Base-by-base conservation (phyloP, 2,888 invertebrate genomes). In the Cerastoderma edule region DNA sequence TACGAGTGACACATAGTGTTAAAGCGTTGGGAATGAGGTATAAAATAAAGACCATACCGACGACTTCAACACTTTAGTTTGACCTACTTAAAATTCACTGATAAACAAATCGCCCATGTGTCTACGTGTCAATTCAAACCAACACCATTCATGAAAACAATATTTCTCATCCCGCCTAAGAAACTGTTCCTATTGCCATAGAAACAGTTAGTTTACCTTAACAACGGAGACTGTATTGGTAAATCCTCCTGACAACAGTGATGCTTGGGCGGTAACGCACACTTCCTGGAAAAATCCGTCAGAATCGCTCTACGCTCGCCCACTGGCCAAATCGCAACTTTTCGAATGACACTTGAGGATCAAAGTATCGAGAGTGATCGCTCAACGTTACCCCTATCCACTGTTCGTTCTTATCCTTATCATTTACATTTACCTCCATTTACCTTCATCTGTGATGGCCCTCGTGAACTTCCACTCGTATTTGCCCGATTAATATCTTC, bases 201-300 rank as follows among this genome's bases (percentile, higher is more conserved):
- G 24, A 60, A 60, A 60, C 24, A 22, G 27, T 22, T 60, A 60
- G 60, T 60, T 60, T 60, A 60, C 60, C 60, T 60, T 60, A 8
- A 60, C 60, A 39, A 60, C 60, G 60, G 6, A 8, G n/a, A 33
- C 35, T 39, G 39, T 60, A 60, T 60, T 39, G 60, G 39, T 60
- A 39, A 60, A 22, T 33, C 22, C 39, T 22, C 13, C 32, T 6
- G 24, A 24, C 60, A 19, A 22, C 24, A 50, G 19, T 24, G 22
- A 39, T n/a, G n/a, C n/a, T n/a, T n/a, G n/a, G 24, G 24, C 6
- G 27, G n/a, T 39, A 13, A 22, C 22, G 39, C n/a, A 60, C 6
- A 60, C 60, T 60, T 60, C 39, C 60, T 33, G 60, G 60, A 60
- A 60, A 32, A 33, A 33, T 27, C 39, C 39, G 35, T 39, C 32